phyloP scores from a whole-genome alignment of 2,888 invertebrate genomes.

The Aphidius colemani region DNA sequence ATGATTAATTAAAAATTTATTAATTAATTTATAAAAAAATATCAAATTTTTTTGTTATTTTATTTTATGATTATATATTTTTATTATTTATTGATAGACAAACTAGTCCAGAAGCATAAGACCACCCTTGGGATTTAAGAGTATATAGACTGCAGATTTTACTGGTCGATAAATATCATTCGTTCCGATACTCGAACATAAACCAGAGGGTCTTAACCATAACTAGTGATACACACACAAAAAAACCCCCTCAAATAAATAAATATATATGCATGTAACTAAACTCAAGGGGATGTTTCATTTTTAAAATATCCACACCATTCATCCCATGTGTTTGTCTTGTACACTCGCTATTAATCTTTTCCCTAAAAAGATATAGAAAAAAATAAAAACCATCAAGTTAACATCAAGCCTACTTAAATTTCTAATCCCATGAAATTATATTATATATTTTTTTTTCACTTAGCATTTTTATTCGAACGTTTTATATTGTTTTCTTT shows the following conservation, averaged over 20 bases:
- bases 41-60: too few species aligned
- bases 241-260: conserved; percentile 3
- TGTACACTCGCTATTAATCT: conserved; percentile 27
- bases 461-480: background rate
- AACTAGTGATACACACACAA: too few species aligned
- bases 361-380: background rate
- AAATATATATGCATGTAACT: conserved; percentile 18
- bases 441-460: background rate
- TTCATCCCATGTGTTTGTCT: conserved; percentile 43
- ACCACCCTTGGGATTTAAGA: conserved; percentile 57
- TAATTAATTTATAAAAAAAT: too few species aligned
- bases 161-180: conserved; percentile 60
- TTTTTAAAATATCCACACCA: conserved; percentile 23
- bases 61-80: too few species aligned
- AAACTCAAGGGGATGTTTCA: conserved; percentile 33
- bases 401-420: too few species aligned
- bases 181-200: conserved; percentile 58
- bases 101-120: conserved; percentile 38
- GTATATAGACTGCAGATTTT: conserved; percentile 51
- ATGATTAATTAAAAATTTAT: too few species aligned
- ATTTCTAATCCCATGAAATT: background rate
- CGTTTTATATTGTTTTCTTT: conserved; percentile 35
- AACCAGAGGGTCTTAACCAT: too few species aligned
- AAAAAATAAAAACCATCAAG: too few species aligned
- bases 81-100: conserved; percentile 49